Evolutionary conservation across 2,888 invertebrate species (phyloP), one percentile per base, ranked within the genome.

Genomic region (Dichetophora obliterata): DNA sequence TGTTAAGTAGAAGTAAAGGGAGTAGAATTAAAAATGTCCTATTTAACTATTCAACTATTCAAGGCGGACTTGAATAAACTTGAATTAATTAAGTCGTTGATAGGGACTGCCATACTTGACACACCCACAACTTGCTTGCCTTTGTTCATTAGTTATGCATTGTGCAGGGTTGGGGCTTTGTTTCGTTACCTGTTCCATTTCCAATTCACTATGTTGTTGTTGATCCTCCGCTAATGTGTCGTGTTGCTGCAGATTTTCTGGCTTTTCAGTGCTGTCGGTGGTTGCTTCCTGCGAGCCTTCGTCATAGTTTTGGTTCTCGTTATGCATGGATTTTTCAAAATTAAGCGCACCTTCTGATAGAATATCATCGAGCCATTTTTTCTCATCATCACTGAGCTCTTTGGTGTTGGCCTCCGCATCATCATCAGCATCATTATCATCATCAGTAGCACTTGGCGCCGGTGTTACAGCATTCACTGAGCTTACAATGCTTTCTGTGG

Each of bases 331-430:
- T 75, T 82, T 84, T 80, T 87, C 86, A 77, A 88, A 88, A 81
- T 86, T 88, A 78, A 82, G 82, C 57, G 88, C 87, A 77, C 87
- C 87, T 74, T 88, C 83, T 70, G 88, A 88, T 63, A 88, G 84
- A 77, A 87, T 82, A 75, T 87, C 85, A 81, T 88, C 88, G 78
- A 88, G 79, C 88, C 88, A 88, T 68, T 86, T 88, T 82, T 86
- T 86, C 78, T 88, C 89, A 80, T 84, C 84, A 78, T 84, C 85
- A 77, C 80, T 87, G 16, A 88, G 82, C 75, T 85, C 85, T 34
- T 80, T 79, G 75, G 83, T 81, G 14, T 82, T 81, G 50, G 68
- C 43, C 43, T 27, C 74, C 48, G 57, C 65, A 34, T 57, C 61
- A 22, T 37, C 74, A 37, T 68, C 54, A 50, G 54, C 11, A 14